phyloP scores from a whole-genome alignment of 2,113 vertebrate species.

The Thamnophis sirtalis region DNA sequence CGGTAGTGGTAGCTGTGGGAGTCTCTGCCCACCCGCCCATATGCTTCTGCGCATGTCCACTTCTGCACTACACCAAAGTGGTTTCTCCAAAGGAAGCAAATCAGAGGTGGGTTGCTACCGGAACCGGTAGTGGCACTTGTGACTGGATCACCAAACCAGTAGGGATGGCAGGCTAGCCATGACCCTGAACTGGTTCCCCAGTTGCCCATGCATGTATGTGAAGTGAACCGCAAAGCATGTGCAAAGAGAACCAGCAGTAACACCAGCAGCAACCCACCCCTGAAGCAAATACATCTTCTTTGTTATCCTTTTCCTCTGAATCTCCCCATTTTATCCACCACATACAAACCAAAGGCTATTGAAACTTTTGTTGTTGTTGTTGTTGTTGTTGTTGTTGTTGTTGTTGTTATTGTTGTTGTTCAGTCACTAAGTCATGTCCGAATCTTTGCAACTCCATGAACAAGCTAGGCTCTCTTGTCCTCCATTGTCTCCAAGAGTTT shows the following conservation, averaged over 20 bases:
- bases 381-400: neutral
- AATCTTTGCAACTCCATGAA: neutral
- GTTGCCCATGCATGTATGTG: no score
- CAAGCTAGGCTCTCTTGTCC: neutral
- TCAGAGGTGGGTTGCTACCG: neutral
- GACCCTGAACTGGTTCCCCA: no score
- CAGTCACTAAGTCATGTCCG: rapidly evolving
- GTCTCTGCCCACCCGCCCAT: no score
- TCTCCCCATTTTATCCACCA: neutral
- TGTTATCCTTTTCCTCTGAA: neutral
- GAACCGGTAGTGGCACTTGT: no score
- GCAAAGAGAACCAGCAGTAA: no score
- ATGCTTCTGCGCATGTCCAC: no score
- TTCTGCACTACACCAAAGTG: neutral
- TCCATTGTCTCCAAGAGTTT: neutral
- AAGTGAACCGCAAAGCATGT: no score
- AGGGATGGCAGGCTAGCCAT: no score
- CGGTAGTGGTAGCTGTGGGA: no score
- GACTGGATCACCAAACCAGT: no score
- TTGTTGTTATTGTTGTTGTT: neutral
- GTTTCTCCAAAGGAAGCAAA: neutral
- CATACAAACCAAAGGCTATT: neutral
- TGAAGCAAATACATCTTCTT: neutral
- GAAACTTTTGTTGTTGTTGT: neutral
- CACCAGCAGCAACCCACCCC: no score